Evolutionary conservation across 1,140 invertebrate species (phyloP).

Genomic region (Monochamus saltuarius): DNA sequence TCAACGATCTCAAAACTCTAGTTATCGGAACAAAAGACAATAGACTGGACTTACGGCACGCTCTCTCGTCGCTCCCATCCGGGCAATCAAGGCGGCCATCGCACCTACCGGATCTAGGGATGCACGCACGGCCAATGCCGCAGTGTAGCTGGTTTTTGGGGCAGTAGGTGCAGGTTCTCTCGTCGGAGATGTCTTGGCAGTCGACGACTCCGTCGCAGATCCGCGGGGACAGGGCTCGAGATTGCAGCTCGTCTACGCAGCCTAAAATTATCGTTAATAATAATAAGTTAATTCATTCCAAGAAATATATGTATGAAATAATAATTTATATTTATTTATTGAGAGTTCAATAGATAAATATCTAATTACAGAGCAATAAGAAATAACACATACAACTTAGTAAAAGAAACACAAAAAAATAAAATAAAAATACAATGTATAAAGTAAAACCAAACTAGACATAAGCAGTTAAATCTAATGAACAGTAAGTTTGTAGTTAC

Average conservation of each 20-base stretch:
- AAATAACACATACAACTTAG: too few relatives aligned
- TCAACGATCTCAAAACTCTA: too few relatives aligned
- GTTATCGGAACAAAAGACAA: not conserved
- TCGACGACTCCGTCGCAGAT: conserved; percentile 85
- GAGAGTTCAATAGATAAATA: too few relatives aligned
- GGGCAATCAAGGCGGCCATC: conserved; percentile 81
- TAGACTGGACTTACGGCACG: conserved; percentile 69
- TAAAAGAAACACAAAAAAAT: too few relatives aligned
- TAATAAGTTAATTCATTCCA: too few relatives aligned
- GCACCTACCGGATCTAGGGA: conserved; percentile 70
- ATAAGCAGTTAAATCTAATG: too few relatives aligned
- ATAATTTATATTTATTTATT: too few relatives aligned
- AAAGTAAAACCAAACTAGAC: too few relatives aligned
- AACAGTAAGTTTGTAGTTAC: too few relatives aligned
- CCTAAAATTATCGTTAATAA: conserved; percentile 58
- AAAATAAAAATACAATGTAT: too few relatives aligned
- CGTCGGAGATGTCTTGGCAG: conserved; percentile 80
- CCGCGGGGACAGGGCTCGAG: conserved; percentile 68
- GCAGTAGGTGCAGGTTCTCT: conserved; percentile 77
- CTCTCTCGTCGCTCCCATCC: conserved; percentile 82
- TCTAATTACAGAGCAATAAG: too few relatives aligned
- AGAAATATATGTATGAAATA: too few relatives aligned
- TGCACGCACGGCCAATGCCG: conserved; percentile 72
- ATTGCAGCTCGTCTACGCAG: conserved; percentile 70
- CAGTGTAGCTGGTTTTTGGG: conserved; percentile 70